Evolutionary conservation across 2,888 invertebrate genomes (phyloP), one percentile per base, ranked within the genome.

Genomic region (Archaeoteleia sp.): DNA sequence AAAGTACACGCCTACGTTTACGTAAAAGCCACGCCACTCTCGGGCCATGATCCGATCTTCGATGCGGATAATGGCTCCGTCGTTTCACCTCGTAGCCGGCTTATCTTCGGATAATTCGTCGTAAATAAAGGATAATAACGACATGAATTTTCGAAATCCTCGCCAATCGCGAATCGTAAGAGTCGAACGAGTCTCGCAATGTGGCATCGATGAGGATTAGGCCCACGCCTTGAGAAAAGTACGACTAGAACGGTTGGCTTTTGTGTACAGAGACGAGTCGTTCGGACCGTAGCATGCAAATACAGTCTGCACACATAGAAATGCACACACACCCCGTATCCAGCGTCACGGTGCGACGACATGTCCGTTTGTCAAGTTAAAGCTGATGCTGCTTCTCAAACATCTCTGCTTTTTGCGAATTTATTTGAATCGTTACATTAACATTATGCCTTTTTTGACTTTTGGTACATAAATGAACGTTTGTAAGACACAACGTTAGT

Each of bases 71-170:
- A 58, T 63, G 34, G 40, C 58, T 9, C 42, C 15, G 45, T 9
- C 13, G 30, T 9, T 29, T 13, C 35, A 15, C 35, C 14, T 35
- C 15, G 12, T 7, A 35, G 20, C 35, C 12, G 17, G 32, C 27
- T 45, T 30, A 45, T 32, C 30, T 42, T 13, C 42, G 45, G 30
- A 48, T 65, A 60, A 65, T 63, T 67, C 45, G 53, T 60, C 70
- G 63, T 63, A 67, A 67, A 69, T 65, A 69, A 61, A 48, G 53
- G 61, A 53, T 70, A 66, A 70, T 70, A 70, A 66, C 65, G 53
- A 58, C 53, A 53, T 57, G 55, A 48, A 63, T 69, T 55, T 65
- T 58, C 58, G 39, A 55, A 65, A 67, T 70, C 54, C 54, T 29
- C 29, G 13, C 30, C 29, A 7, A 14, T 53, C 17, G 40, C 30